phyloP scores from a whole-genome alignment of 2,888 invertebrate genomes.

The Hermodice carunculata region DNA sequence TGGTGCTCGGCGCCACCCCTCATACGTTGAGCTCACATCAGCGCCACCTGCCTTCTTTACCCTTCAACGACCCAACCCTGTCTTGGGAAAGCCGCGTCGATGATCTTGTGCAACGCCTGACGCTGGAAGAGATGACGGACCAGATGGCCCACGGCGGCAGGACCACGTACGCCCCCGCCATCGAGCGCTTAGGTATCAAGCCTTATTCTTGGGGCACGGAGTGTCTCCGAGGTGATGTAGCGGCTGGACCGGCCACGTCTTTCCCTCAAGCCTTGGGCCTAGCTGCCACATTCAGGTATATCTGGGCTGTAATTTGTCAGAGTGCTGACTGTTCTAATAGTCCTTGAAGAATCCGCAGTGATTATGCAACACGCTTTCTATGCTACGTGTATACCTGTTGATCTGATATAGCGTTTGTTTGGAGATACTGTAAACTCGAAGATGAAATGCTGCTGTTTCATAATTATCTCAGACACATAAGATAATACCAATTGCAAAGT shows the following conservation, averaged over 20 bases:
- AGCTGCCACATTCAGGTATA: constrained; percentile 64
- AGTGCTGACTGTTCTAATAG: too few relatives aligned
- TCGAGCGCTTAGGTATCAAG: constrained; percentile 55
- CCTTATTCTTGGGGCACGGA: constrained; percentile 64
- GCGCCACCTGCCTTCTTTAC: too few relatives aligned
- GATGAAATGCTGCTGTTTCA: too few relatives aligned
- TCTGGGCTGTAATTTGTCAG: too few relatives aligned
- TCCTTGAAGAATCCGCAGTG: too few relatives aligned
- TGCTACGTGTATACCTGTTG: background rate
- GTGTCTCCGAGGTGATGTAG: constrained; percentile 61
- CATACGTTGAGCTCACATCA: too few relatives aligned
- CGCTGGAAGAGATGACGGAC: constrained; percentile 5
- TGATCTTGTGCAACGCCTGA: constrained; percentile 8
- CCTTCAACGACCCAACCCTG: constrained; percentile 10
- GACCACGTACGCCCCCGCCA: constrained; percentile 51
- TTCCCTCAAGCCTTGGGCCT: constrained; percentile 65
- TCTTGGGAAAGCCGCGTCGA: constrained; percentile 9
- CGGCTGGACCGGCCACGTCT: constrained; percentile 59
- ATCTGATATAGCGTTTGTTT: background rate
- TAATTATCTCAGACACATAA: too few relatives aligned
- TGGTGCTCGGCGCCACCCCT: too few relatives aligned
- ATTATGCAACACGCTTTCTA: background rate
- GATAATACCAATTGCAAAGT: too few relatives aligned
- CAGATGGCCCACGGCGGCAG: constrained; percentile 35
- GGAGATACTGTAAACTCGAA: too few relatives aligned